Evolutionary conservation across 2,888 invertebrate species (phyloP).

Genomic region (Trachelus troglodyta): DNA sequence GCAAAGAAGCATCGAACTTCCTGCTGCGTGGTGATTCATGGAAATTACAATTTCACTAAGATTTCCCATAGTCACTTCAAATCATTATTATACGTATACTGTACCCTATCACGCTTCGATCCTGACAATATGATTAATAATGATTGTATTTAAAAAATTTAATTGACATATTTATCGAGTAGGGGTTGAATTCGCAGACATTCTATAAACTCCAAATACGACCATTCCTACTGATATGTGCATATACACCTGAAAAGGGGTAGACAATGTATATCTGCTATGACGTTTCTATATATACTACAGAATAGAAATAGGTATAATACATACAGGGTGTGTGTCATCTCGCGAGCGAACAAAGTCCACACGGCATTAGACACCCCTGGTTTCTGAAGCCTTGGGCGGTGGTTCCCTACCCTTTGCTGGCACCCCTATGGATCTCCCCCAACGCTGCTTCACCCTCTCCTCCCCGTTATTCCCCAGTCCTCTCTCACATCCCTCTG

Average conservation of each 20-base stretch:
- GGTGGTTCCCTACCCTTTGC: conserved; percentile 58
- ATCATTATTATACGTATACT: background rate
- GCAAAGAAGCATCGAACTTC: conserved; percentile 45
- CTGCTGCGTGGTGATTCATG: conserved; percentile 19
- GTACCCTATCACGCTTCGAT: background rate
- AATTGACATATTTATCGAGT: background rate
- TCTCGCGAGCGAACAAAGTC: conserved; percentile 55
- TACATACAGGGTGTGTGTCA: conserved; percentile 29
- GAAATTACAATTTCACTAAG: background rate
- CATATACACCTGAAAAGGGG: background rate
- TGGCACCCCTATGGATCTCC: conserved; percentile 61
- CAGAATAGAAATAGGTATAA: background rate
- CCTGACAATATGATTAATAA: background rate
- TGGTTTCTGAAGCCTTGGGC: conserved; percentile 59
- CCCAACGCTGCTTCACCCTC: conserved; percentile 31
- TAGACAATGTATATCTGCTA: background rate
- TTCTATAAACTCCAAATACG: background rate
- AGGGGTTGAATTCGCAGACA: background rate
- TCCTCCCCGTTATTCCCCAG: conserved; percentile 33
- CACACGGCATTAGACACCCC: conserved; percentile 57
- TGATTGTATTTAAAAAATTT: background rate
- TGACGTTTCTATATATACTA: background rate
- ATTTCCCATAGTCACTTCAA: background rate
- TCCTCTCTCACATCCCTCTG: conserved; percentile 26
- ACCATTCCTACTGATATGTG: background rate